phyloP scores from a whole-genome alignment of 1,140 invertebrate species.

The honey bee (Apis mellifera) region DNA sequence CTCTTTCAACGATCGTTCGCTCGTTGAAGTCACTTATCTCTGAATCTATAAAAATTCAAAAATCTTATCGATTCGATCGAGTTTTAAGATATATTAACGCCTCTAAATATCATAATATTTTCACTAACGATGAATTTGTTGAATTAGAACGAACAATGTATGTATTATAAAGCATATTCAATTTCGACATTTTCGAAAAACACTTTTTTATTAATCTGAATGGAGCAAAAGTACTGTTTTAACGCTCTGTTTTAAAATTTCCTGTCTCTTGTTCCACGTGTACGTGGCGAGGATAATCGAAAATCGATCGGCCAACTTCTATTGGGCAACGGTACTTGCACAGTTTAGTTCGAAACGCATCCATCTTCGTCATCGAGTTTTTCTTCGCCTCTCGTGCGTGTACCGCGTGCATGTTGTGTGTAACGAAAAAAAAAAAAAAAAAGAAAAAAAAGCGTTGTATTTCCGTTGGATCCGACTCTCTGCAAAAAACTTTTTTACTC shows the following conservation, averaged over 20 bases:
- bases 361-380: conserved; percentile 17
- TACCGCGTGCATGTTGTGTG: background rate
- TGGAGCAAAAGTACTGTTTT: background rate
- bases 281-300: conserved; percentile 6
- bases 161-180: no score
- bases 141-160: no score
- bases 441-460: no score
- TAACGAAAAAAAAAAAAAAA: no score
- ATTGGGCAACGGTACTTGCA: background rate
- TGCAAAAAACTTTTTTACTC: background rate
- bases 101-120: no score
- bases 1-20: no score
- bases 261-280: background rate
- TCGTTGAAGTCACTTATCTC: no score
- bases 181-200: no score
- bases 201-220: background rate
- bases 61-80: no score
- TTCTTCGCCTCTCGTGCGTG: background rate
- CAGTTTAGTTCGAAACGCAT: conserved; percentile 17
- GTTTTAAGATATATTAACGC: no score
- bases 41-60: no score
- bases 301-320: conserved; percentile 24
- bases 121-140: no score
- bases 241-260: background rate
- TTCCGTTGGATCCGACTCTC: background rate